A percentile compares a stretch with the other conserved stretches of the same genome.
Conservation (phyloP, 2,888 invertebrate species). For the Drosophila kuntzei region DNA sequence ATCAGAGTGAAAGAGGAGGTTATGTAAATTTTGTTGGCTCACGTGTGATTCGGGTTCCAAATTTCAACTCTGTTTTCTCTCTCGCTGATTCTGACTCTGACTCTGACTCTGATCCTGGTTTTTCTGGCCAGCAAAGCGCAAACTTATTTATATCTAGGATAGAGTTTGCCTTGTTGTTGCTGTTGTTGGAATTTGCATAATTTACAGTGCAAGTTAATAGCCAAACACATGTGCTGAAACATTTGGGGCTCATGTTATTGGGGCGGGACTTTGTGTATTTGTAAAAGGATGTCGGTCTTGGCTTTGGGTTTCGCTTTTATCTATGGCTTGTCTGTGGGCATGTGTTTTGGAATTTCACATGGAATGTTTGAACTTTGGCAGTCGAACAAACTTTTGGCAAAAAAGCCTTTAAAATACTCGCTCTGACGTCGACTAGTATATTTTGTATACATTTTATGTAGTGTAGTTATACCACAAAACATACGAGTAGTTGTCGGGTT, state of each 20-base stretch:
- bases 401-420: slow-evolving; percentile 9
- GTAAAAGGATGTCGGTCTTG: slow-evolving; percentile 3
- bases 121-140: slow-evolving; percentile 18
- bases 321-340: slow-evolving; percentile 1
- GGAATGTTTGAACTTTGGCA: slow-evolving; percentile 46
- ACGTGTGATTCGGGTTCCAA: slow-evolving; percentile 24
- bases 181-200: slow-evolving; percentile 69
- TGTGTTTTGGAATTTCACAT: slow-evolving; percentile 30
- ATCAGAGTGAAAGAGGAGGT: slow-evolving; percentile 70
- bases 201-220: slow-evolving; percentile 71
- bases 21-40: slow-evolving; percentile 69
- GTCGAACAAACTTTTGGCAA: slow-evolving; percentile 19
- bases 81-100: not conserved
- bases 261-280: slow-evolving; percentile 9
- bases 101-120: not conserved
- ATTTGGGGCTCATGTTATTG: slow-evolving; percentile 14
- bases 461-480: slow-evolving; percentile 5
- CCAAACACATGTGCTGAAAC: slow-evolving; percentile 67
- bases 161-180: slow-evolving; percentile 16
- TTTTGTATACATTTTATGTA: slow-evolving; percentile 10
- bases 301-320: slow-evolving; percentile 20
- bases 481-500: not conserved
- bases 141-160: slow-evolving; percentile 52
- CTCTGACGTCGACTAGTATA: slow-evolving; percentile 21
- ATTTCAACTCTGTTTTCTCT: slow-evolving; percentile 6